Evolutionary conservation across 2,888 invertebrate genomes (phyloP), one percentile per base, ranked within the genome.

Genomic region (Scelioninae gen. 2): DNA sequence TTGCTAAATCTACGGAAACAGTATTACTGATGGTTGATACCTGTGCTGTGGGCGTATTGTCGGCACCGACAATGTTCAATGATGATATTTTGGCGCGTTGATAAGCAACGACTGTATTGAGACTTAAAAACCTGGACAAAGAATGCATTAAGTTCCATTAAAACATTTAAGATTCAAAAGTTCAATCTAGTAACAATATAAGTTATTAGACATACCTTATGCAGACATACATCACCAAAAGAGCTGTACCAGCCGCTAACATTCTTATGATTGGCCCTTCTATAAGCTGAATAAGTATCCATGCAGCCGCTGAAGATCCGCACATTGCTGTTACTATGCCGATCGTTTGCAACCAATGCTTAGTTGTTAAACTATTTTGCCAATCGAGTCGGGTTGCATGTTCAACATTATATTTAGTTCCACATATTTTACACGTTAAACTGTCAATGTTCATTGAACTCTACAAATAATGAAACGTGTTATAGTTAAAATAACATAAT

Each of bases 61-160:
- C 82, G 31, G 82, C 82, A 41, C 87, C 87, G 52, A 91, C 88
- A 79, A 96, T 96, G 82, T 92, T 93, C 52, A 96, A 89, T 0
- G 95, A 94, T 33, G 94, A 95, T 9, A 96, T 94, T 87, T 94
- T 95, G 79, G 96, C 96, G 73, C 95, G 91, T 81, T 96, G 94
- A 88, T 95, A 96, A n/a, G 96, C 96, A 63, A 93, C 92, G 52
- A 95, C 92, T 1, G 95, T 95, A 82, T 94, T 95, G 85, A 94
- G 92, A 73, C 95, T 94, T 76, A 96, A 89, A 85, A 94, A 94
- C 86, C 96, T 96, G 87, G 2, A 61, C 60, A 31, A n/a, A n/a
- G n/a, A n/a, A n/a, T n/a, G n/a, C n/a, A n/a, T n/a, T n/a, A n/a
- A n/a, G n/a, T n/a, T n/a, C n/a, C n/a, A n/a, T n/a, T n/a, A n/a